A percentile compares a stretch with the other conserved stretches of the same genome.
Evolutionary conservation across 30 jellyfish, hydroid and myxozoan genomes (phyloP).

Genomic region (Aurelia aurita complex sp. Pacific): DNA sequence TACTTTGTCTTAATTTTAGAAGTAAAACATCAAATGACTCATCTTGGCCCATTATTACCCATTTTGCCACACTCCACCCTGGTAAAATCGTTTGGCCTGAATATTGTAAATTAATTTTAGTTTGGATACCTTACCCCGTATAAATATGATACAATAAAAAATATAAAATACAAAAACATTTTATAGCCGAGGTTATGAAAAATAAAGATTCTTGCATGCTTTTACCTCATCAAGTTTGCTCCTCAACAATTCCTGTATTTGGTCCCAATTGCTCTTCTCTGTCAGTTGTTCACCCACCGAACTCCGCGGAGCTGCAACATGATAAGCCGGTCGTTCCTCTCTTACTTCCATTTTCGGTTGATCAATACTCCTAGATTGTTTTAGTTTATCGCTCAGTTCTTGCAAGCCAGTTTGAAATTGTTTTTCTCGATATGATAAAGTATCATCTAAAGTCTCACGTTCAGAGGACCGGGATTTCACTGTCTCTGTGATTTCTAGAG

Average conservation of each 20-base stretch:
- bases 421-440: conserved; percentile 33
- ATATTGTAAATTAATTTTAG: no score
- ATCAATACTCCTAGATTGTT: background rate
- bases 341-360: background rate
- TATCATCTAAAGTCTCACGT: background rate
- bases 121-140: no score
- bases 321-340: background rate
- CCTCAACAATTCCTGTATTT: conserved; percentile 45
- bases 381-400: conserved; percentile 52
- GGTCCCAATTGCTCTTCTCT: conserved; percentile 21
- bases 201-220: background rate
- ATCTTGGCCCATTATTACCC: no score
- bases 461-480: no score
- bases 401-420: conserved; percentile 58
- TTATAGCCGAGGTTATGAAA: no score
- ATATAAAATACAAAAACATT: no score
- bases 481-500: background rate
- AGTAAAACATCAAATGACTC: no score
- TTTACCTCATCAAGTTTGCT: conserved; percentile 56
- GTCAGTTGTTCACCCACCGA: no score
- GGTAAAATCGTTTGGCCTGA: no score
- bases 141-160: no score
- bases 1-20: no score
- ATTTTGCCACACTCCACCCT: no score
- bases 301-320: background rate